Conservation (phyloP, 1,140 invertebrate genomes). For the Caenorhabditis elegans region WBcel235 BX284606.5:1133501-1134000, state of each 20-base stretch:
- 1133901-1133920: not conserved
- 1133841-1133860: not conserved
- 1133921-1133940: not conserved
- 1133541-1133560: too few relatives aligned
- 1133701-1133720: not conserved
- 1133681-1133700: not conserved
- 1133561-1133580: too few relatives aligned
- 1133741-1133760: conserved; percentile 22
- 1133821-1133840: not conserved
- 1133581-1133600: too few relatives aligned
- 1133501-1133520: too few relatives aligned
- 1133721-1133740: not conserved
- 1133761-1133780: conserved; percentile 8
- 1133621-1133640: too few relatives aligned
- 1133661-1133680: too few relatives aligned
- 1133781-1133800: not conserved
- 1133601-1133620: too few relatives aligned
- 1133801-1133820: not conserved
- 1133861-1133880: not conserved
- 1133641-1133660: too few relatives aligned
- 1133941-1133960: not conserved
- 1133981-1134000: too few relatives aligned
- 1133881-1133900: not conserved
- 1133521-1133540: too few relatives aligned
- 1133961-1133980: too few relatives aligned